These are phyloP conservation scores for Euzetes globulus DNA, from an alignment of 2,888 invertebrate species.

Conservation along the genomic window DNA sequence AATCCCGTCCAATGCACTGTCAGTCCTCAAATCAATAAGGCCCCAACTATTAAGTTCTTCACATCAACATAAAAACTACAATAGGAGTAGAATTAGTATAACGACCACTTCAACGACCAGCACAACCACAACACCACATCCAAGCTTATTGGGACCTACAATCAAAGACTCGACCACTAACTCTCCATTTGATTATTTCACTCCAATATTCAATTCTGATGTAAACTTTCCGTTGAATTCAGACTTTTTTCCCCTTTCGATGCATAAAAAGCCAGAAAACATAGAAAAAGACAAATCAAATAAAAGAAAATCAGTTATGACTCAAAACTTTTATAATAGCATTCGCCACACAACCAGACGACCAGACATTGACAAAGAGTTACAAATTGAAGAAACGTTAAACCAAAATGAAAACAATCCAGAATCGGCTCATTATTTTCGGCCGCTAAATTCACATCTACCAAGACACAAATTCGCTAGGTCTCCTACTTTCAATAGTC, in stretches of 20 bases:
- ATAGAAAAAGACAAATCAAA: not conserved
- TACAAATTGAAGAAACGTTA: not conserved
- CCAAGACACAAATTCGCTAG: not conserved
- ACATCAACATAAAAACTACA: not conserved
- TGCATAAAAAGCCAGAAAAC: not conserved
- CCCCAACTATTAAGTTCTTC: not conserved
- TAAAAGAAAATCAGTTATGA: not conserved
- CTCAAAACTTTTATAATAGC: constrained; percentile 1
- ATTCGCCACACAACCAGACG: not conserved
- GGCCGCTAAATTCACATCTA: not conserved
- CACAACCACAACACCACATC: not conserved
- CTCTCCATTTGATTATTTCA: constrained; percentile 7
- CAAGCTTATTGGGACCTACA: not conserved
- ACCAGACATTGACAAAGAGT: not conserved
- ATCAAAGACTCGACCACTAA: not conserved
- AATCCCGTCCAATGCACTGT: not conserved
- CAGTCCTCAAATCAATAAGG: not conserved
- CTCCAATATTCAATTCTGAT: not conserved
- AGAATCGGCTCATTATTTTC: not conserved
- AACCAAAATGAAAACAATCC: not conserved
- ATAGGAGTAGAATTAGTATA: not conserved
- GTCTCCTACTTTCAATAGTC: not conserved
- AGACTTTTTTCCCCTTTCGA: not conserved
- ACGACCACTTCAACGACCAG: not conserved
- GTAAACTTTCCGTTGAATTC: not conserved